These are phyloP conservation scores for Cricetomys ansorgei DNA, from an alignment of 2,113 vertebrate genomes.

Conservation along the genomic window DNA sequence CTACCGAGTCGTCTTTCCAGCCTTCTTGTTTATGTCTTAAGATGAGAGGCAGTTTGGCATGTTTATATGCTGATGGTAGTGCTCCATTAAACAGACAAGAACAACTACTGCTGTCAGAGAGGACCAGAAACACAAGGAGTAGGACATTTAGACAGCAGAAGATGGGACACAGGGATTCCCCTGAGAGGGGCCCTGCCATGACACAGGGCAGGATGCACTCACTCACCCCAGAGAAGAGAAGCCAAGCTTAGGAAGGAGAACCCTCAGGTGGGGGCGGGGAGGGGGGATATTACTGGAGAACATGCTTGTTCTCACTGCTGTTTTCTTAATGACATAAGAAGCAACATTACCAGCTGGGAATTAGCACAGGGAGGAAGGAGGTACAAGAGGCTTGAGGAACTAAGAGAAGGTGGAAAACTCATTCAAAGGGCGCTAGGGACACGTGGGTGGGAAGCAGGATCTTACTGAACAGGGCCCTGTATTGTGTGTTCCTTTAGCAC, in stretches of 20 bases:
- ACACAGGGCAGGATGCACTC: neutral
- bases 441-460: neutral
- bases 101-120: neutral
- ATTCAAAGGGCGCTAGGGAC: neutral
- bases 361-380: neutral
- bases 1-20: neutral
- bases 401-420: neutral
- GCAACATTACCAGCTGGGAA: neutral
- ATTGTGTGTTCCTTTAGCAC: neutral
- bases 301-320: fast-evolving
- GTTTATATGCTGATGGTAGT: neutral
- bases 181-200: too few relatives aligned
- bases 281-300: neutral
- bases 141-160: neutral
- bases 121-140: neutral
- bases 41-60: neutral
- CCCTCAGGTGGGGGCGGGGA: neutral
- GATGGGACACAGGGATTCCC: neutral
- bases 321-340: neutral
- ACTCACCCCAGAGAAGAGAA: neutral
- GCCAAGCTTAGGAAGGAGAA: neutral
- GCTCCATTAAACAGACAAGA: neutral
- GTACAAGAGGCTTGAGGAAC: neutral
- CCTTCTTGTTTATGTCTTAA: neutral
- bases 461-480: neutral